Conservation (phyloP, 2,113 vertebrate genomes). For the Porphyrio hochstetteri region DNA sequence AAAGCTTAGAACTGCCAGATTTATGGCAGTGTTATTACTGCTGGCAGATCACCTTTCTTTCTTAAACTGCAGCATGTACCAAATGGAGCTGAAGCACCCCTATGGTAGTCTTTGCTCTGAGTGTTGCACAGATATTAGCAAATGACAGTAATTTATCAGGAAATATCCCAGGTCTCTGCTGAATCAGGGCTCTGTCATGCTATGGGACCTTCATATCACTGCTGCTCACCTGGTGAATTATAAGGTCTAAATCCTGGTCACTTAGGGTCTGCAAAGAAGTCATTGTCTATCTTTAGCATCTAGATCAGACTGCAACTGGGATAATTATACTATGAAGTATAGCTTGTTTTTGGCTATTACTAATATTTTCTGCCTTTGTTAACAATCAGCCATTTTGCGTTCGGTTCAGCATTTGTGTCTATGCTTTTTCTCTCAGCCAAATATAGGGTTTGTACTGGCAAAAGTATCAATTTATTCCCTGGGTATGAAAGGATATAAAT, state of each 20-base stretch:
- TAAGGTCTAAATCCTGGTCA: not conserved
- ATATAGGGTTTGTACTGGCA: not conserved
- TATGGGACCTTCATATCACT: not conserved
- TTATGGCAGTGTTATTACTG: conserved; percentile 31
- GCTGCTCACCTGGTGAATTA: not conserved
- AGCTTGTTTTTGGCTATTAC: not conserved
- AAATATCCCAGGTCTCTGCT: not conserved
- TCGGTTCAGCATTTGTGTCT: not conserved
- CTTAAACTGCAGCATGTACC: not conserved
- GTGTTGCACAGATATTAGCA: conserved; percentile 7
- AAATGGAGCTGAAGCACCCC: conserved; percentile 1
- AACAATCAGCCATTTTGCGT: not conserved
- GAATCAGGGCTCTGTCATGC: not conserved
- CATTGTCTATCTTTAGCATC: not conserved
- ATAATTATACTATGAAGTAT: not conserved
- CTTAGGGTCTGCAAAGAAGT: not conserved
- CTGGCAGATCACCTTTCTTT: conserved; percentile 39
- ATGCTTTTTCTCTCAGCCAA: not conserved
- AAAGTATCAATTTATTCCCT: not conserved
- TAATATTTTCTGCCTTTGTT: not conserved
- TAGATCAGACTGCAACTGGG: not conserved
- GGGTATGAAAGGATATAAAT: not conserved
- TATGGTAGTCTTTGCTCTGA: not conserved
- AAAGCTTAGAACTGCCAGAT: not conserved
- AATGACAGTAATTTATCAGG: conserved; percentile 27